Evolutionary conservation across 92 coral and sea anemone genomes (phyloP), one percentile per base, ranked within the genome.

Genomic region (Epizoanthus illoricatus): DNA sequence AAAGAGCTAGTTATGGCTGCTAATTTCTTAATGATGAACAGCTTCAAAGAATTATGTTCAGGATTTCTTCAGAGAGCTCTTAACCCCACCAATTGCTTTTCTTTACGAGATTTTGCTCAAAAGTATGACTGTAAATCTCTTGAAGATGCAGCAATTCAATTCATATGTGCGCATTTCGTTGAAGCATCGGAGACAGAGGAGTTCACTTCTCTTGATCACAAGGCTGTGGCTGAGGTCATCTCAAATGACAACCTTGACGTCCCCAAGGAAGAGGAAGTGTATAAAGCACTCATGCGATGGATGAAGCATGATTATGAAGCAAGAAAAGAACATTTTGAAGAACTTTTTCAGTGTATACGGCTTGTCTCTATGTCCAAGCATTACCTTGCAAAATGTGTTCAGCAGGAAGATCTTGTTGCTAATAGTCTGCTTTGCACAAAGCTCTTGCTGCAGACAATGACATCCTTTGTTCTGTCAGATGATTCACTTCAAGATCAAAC

Each of bases 221-320:
- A 57, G 5, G 23, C 45, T 0, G 16, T 76, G 10, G 60, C 69
- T 47, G 84, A 84, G 45, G 76, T 84, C 59, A 66, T 84, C 76
- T 68, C 83, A 36, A 56, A 19, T 4, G 67, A 75, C 80, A 80
- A 65, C 43, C 64, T 65, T 54, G 56, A 23, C 5, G 65, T 75
- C 58, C 7, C 45, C 56, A 69, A 69, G 4, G 95, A 92, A 80
- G 95, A 92, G 65, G 93, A 89, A 13, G 95, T 92, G 36, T 92
- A 89, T 68, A 93, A 90, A 82, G 90, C 91, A 47, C 75, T 92
- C 42, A 65, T 85, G 4, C 80, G 86, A 45, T 92, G 93, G 97
- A 87, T 92, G 13, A 92, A 78, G 13, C 84, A 85, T 75, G 90
- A 90, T 63, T 65, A 74, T 17, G 88, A 85, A 17, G 62, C 83